Base-by-base conservation (phyloP, 2,888 invertebrate genomes). In the Cinara cedri region DNA sequence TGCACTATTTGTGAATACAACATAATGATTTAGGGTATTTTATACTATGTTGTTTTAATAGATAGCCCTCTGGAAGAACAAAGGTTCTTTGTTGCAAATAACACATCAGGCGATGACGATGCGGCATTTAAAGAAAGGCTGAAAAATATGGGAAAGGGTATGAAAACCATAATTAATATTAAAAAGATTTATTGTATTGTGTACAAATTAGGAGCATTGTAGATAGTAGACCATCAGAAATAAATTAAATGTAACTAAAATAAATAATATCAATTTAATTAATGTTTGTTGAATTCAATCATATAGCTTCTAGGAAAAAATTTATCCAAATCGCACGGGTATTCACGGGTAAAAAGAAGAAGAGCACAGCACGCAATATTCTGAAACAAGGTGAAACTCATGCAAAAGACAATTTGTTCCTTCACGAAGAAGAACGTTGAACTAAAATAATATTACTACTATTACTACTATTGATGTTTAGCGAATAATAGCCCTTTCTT, bases 81-180 rank as follows among this genome's bases (percentile, higher is more conserved):
- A 72, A 60, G 13, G 10, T 78, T 78, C 14, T 70, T 78, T n/a
- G 51, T 70, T 11, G 13, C 60, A 16, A 78, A 49, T 42, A 51
- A 70, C 24, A 60, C 55, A 14, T n/a, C 46, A 0, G 8, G 65
- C 1, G 83, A 91, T 82, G 91, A 91, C 83, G 93, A 93, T 84
- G 91, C 89, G 70, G 87, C 89, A 10, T 93, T 93, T 83, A 91
- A 91, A 84, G 93, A 93, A 85, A 89, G 92, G 83, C 87, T 93
- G 81, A 91, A 91, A 86, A 92, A 92, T 85, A 93, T 93, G 93
- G 93, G 93, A 55, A 93, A 93, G 89, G 85, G 91, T 91, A 85
- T 87, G 87, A 70, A 74, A 74, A 24, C 10, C 51, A 51, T 16
- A 51, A 63, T 19, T 11, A 11, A 34, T 13, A 72, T n/a, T n/a